A percentile compares a stretch with the other conserved stretches of the same genome.
phyloP scores from a whole-genome alignment of 2,888 invertebrate species.

The Cheilosia soror region DNA sequence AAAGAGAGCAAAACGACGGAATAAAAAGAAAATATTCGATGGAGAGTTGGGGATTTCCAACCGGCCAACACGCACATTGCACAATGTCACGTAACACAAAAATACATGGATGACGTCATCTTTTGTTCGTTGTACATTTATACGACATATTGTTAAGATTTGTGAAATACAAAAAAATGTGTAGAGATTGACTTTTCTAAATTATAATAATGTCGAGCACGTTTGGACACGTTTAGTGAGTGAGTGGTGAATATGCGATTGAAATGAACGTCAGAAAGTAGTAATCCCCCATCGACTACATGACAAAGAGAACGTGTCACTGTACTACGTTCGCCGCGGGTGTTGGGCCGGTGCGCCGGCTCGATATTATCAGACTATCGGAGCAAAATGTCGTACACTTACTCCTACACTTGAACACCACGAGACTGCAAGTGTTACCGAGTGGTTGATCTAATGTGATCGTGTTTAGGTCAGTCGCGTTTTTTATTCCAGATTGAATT shows the following conservation, averaged over 20 bases:
- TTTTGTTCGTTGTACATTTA: slow-evolving; percentile 17
- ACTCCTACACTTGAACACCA: slow-evolving; percentile 35
- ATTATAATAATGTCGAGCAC: slow-evolving; percentile 11
- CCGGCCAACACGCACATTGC: slow-evolving; percentile 62
- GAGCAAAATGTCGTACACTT: background rate
- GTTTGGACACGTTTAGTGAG: slow-evolving; percentile 21
- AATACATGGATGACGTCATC: slow-evolving; percentile 63
- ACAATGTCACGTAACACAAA: slow-evolving; percentile 62
- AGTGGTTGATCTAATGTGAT: slow-evolving; percentile 38
- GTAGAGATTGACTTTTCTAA: slow-evolving; percentile 5
- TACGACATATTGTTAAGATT: slow-evolving; percentile 28
- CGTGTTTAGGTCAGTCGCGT: slow-evolving; percentile 68
- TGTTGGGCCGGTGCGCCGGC: background rate
- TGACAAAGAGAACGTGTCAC: slow-evolving; percentile 64
- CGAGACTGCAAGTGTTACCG: slow-evolving; percentile 31
- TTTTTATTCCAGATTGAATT: slow-evolving; percentile 8
- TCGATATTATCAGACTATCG: slow-evolving; percentile 25
- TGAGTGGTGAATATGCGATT: slow-evolving; percentile 17
- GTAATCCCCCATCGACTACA: slow-evolving; percentile 10
- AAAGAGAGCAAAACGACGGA: slow-evolving; percentile 12
- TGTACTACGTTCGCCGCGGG: slow-evolving; percentile 47
- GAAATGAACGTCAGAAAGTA: background rate
- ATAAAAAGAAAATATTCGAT: slow-evolving; percentile 30
- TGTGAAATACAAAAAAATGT: slow-evolving; percentile 7
- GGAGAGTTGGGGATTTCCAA: slow-evolving; percentile 60